Base-by-base conservation (phyloP, 2,888 invertebrate genomes). In the Aquatica leii region DNA sequence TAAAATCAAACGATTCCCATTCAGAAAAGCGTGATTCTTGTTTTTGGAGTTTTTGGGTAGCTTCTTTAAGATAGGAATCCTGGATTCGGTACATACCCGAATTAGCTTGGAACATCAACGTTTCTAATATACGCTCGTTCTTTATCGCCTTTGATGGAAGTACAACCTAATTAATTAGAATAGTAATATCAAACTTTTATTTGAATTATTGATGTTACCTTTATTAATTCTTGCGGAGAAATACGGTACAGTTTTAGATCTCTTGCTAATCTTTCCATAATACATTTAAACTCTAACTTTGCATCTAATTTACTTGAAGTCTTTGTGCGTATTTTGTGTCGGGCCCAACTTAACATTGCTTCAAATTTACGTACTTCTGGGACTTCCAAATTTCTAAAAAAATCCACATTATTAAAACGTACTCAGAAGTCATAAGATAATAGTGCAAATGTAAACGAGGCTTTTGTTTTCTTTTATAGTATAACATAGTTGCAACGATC, bases 71-170 rank as follows among this genome's bases (percentile, higher is more conserved):
- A 77, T 92, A 92, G 72, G 90, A 89, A 80, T 95, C 94, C 78
- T 95, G 93, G 79, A 95, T 93, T 64, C 95, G 87, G 83, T 95
- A 96, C 87, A 95, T 95, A 46, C 96, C 96, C 1, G 93, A 90
- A 81, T 94, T 95, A 54, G 95, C 95, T 83, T 96, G 96, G 82
- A 91, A 92, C 92, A 95, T 94, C 50, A 96, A 85, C 2, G 96
- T 96, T 80, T 95, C 95, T 77, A 96, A 84, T 72, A 96, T 96
- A 59, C 92, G 86, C 81, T 96, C 95, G 82, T 96, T 95, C 80
- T 92, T 94, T 74, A 96, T 94, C 49, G 95, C 94, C 80, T 95
- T 96, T 65, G 95, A 93, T 50, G 95, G 96, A 74, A 96, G 84
- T 65, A 96, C 95, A 76, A 95, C 86, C 89, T 90, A 78, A 46